Conservation (phyloP, 2,888 invertebrate species). For the Bugula neritina region DNA sequence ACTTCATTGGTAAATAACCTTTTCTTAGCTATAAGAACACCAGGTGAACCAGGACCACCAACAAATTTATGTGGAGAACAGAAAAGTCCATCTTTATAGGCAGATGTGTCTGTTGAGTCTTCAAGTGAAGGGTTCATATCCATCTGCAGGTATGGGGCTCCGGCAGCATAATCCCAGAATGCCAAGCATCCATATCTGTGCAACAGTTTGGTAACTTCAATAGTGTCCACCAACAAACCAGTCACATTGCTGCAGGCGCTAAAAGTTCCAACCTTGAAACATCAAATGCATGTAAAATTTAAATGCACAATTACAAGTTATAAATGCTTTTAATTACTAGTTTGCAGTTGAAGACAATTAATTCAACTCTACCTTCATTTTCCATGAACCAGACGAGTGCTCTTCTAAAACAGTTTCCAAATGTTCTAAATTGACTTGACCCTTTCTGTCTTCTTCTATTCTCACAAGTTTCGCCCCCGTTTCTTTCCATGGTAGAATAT, state of each 20-base stretch:
- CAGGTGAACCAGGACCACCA: slow-evolving; percentile 38
- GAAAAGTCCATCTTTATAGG: slow-evolving; percentile 38
- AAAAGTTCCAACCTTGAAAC: slow-evolving; percentile 6
- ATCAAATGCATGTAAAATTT: no score
- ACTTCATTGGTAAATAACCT: slow-evolving; percentile 36
- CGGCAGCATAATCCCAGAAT: slow-evolving; percentile 40
- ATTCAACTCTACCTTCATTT: neutral
- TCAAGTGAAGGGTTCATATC: slow-evolving; percentile 35
- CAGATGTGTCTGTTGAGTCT: slow-evolving; percentile 28
- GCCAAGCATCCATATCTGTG: slow-evolving; percentile 36
- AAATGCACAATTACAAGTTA: no score
- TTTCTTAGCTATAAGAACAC: slow-evolving; percentile 38
- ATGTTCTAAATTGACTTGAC: slow-evolving; percentile 33
- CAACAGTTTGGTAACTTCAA: slow-evolving; percentile 33
- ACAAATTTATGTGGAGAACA: slow-evolving; percentile 39
- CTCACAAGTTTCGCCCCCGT: slow-evolving; percentile 29
- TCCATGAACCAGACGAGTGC: neutral
- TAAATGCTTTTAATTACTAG: no score
- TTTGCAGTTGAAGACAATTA: no score
- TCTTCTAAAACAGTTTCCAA: slow-evolving; percentile 33
- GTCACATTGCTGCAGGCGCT: slow-evolving; percentile 39
- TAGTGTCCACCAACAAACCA: slow-evolving; percentile 38
- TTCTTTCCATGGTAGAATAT: slow-evolving; percentile 31
- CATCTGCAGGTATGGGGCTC: slow-evolving; percentile 36
- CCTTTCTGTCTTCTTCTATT: slow-evolving; percentile 33